Conservation (phyloP, 2,113 vertebrate species). For the Albula goreensis region DNA sequence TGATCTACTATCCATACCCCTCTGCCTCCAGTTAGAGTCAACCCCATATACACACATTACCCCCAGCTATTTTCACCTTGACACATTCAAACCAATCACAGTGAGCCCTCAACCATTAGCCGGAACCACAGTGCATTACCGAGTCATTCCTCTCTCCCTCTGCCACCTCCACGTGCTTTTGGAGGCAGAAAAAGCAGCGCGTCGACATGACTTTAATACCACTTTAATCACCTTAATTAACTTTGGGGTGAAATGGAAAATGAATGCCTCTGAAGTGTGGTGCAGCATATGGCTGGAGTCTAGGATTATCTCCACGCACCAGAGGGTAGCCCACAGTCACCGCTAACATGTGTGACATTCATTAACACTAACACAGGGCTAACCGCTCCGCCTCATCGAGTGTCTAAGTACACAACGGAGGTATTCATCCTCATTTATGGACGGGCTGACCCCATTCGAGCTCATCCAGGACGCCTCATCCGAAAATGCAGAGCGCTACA, state of each 20-base stretch:
- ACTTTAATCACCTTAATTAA: conserved; percentile 42
- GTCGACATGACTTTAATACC: conserved; percentile 35
- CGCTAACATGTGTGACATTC: conserved; percentile 54
- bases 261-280: conserved; percentile 18
- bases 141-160: not conserved
- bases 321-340: conserved; percentile 38
- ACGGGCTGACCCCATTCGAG: conserved; percentile 8
- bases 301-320: conserved; percentile 55
- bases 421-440: conserved; percentile 14
- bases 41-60: not conserved
- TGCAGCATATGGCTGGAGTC: conserved; percentile 36
- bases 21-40: no score
- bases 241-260: conserved; percentile 41
- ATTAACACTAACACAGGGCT: conserved; percentile 55
- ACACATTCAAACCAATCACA: not conserved
- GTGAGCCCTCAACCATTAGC: no score
- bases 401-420: not conserved
- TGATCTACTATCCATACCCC: no score
- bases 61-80: not conserved
- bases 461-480: not conserved
- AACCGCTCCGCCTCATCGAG: not conserved
- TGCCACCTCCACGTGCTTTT: conserved; percentile 11
- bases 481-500: not conserved
- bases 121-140: not conserved
- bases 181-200: not conserved